Conservation (phyloP, 2,113 vertebrate genomes). For the Chaetops frenatus region DNA sequence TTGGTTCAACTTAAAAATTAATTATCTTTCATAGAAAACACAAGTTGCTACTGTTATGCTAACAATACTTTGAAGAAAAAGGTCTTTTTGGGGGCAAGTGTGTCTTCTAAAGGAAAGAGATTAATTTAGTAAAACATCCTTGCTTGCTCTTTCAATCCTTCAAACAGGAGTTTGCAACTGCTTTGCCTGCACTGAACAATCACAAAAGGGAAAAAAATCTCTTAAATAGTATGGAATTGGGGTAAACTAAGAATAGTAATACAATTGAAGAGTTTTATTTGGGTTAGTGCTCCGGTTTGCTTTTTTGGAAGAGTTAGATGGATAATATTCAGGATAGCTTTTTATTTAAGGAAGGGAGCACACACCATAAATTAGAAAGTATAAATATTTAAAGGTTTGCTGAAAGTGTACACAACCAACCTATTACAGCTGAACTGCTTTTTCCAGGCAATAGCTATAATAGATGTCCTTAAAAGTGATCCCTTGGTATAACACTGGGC, state of each 20-base stretch:
- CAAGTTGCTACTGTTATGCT: neutral
- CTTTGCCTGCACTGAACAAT: neutral
- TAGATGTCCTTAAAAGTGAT: neutral
- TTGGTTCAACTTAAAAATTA: neutral
- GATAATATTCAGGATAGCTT: neutral
- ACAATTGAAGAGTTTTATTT: neutral
- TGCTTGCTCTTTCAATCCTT: neutral
- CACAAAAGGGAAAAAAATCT: neutral
- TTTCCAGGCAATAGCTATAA: neutral
- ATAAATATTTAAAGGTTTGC: constrained; percentile 29
- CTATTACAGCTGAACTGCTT: neutral
- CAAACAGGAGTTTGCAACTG: neutral
- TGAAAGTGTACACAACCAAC: neutral
- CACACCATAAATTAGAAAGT: neutral
- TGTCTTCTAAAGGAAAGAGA: neutral
- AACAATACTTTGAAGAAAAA: neutral
- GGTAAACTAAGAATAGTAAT: neutral
- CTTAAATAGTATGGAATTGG: neutral
- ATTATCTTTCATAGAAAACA: neutral
- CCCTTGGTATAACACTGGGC: neutral
- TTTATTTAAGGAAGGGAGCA: constrained; percentile 13
- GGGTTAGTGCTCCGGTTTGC: neutral
- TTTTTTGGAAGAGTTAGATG: neutral
- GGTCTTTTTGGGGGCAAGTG: neutral
- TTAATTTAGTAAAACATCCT: neutral